Evolutionary conservation across 2,888 invertebrate genomes (phyloP), one percentile per base, ranked within the genome.

Genomic region (Ecliptopera silaceata): DNA sequence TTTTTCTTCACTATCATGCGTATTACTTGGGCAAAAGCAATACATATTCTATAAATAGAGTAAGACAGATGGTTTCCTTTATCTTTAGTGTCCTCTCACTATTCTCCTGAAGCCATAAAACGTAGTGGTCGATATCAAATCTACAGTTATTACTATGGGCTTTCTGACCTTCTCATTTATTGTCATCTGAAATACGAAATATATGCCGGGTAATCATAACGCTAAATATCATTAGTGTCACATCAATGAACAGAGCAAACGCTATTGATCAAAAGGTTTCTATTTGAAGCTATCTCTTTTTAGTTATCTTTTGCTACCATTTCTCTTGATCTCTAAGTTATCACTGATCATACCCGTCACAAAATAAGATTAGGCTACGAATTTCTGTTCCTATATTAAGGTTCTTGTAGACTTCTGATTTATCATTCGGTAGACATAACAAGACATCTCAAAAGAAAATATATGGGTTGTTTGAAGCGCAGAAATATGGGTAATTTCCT

Each of bases 401-500:
- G 29, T 31, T 15, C 22, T 22, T 18, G 20, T 42, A 42, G 22
- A 22, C 13, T 75, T 1, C 84, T 86, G 88, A 89, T 90, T 87
- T 89, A 88, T 89, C 83, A 83, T 83, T 80, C 79, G 71, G 83
- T 80, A 84, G 79, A 81, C 86, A 85, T 84, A 80, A 84, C 80
- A 81, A 83, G 80, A 79, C 79, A 86, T 85, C 86, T 81, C 75
- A 76, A 72, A 71, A 74, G 74, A 72, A 84, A 84, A 89, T 88
- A 88, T 88, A 90, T 86, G 81, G 81, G 82, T 86, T 80, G 84
- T 86, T 88, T 87, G 90, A 88, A 88, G 82, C 86, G 79, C 80
- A 84, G 85, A 90, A 88, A 86, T 84, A 89, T 88, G 86, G 87
- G 87, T 88, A 86, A 89, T 89, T 88, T 88, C 85, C 86, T 82